phyloP scores from a whole-genome alignment of 2,113 vertebrate species.

The Aptenodytes patagonicus region DNA sequence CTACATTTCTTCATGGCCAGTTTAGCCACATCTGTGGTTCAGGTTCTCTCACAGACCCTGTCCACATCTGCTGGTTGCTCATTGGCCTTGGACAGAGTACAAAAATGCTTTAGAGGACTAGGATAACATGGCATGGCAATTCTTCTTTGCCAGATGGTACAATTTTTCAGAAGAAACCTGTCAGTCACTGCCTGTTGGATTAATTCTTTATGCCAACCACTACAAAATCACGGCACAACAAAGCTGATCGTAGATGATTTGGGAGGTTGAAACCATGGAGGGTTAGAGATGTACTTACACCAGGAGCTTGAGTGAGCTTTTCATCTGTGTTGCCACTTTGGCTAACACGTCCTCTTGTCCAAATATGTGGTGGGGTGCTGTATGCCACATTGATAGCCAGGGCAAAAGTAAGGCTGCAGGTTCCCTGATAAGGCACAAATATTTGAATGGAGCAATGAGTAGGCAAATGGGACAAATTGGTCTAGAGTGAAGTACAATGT shows the following conservation, averaged over 20 bases:
- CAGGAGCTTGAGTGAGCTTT: neutral
- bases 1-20: neutral
- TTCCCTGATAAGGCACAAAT: neutral
- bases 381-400: neutral
- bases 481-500: neutral
- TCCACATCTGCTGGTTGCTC: neutral
- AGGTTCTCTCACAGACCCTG: neutral
- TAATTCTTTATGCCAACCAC: neutral
- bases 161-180: neutral
- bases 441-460: neutral
- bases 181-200: constrained; percentile 13
- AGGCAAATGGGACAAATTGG: neutral
- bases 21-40: neutral
- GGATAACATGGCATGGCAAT: neutral
- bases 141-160: constrained; percentile 29
- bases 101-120: neutral
- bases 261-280: neutral
- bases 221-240: neutral
- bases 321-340: neutral
- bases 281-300: neutral
- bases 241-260: neutral
- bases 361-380: neutral
- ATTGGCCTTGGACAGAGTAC: neutral
- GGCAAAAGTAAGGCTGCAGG: neutral
- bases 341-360: neutral